A percentile compares a stretch with the other conserved stretches of the same genome.
These are phyloP conservation scores for Drosophila repleta DNA, from an alignment of 1,140 invertebrate genomes.

Conservation along the genomic window DNA sequence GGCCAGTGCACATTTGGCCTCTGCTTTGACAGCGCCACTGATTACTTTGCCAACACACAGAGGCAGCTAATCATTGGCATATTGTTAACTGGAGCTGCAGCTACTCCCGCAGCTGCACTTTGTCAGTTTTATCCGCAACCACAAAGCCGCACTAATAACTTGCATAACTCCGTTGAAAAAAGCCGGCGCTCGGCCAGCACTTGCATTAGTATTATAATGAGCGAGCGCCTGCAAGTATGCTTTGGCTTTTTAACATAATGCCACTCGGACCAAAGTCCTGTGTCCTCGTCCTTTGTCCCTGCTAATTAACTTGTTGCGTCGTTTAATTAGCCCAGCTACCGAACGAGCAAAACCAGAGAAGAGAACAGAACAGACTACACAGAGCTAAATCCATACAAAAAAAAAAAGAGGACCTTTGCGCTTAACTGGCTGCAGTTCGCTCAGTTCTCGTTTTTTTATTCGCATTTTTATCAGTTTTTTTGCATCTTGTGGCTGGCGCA, in stretches of 20 bases:
- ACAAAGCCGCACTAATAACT: conserved; percentile 71
- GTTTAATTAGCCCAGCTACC: conserved; percentile 72
- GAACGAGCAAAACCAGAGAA: conserved; percentile 18
- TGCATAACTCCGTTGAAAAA: conserved; percentile 51
- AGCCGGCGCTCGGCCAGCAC: not conserved
- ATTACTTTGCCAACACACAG: conserved; percentile 29
- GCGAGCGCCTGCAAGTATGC: conserved; percentile 61
- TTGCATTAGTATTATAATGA: conserved; percentile 72
- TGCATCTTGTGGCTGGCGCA: conserved; percentile 44
- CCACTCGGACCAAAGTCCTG: conserved; percentile 43
- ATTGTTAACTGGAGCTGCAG: conserved; percentile 39
- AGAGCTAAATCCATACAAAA: conserved; percentile 19
- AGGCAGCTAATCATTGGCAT: conserved; percentile 66
- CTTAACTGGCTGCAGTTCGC: conserved; percentile 48
- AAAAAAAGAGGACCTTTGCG: conserved; percentile 60
- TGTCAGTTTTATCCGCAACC: conserved; percentile 29
- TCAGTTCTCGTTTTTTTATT: conserved; percentile 2
- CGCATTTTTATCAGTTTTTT: conserved; percentile 11
- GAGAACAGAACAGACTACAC: not conserved
- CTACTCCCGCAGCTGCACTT: conserved; percentile 30
- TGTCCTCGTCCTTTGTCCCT: conserved; percentile 57
- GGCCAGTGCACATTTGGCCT: conserved; percentile 48
- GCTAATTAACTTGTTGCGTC: conserved; percentile 81
- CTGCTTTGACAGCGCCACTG: conserved; percentile 27
- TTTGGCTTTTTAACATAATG: conserved; percentile 53